Evolutionary conservation across 2,113 vertebrate genomes (phyloP).

Genomic region (Brachyistius frenatus): DNA sequence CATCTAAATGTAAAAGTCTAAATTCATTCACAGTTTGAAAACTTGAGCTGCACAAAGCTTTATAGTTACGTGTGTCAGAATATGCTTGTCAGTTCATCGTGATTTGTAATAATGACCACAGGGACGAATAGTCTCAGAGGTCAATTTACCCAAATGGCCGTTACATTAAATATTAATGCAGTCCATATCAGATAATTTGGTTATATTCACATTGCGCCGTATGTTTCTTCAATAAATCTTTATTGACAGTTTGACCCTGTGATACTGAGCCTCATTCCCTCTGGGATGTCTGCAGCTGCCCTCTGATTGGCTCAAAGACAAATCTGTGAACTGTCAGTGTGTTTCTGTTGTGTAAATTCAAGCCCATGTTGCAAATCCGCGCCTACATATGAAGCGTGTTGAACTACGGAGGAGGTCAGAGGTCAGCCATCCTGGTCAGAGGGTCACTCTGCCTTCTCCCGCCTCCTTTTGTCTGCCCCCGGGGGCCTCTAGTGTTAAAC

Average conservation of each 20-base stretch:
- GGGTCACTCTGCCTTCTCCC: conserved; percentile 31
- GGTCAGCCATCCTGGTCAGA: conserved; percentile 39
- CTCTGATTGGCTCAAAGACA: conserved; percentile 29
- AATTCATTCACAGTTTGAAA: no score
- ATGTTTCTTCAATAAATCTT: conserved; percentile 9
- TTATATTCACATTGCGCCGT: not conserved
- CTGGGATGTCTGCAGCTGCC: not conserved
- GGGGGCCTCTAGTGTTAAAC: conserved; percentile 51
- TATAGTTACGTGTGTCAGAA: no score
- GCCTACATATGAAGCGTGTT: conserved; percentile 43
- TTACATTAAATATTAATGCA: not conserved
- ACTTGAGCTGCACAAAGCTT: no score
- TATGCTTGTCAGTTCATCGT: not conserved
- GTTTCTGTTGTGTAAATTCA: conserved; percentile 9
- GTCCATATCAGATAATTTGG: not conserved
- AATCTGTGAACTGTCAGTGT: not conserved
- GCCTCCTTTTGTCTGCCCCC: conserved; percentile 50
- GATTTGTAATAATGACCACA: not conserved
- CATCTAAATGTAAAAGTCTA: no score
- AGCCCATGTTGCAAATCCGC: not conserved
- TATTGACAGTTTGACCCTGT: conserved; percentile 19
- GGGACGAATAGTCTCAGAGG: not conserved
- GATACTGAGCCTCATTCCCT: not conserved
- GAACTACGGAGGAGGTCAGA: conserved; percentile 50
- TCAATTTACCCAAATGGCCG: no score